phyloP scores from a whole-genome alignment of 2,888 invertebrate genomes.

The Drosophila robusta region DNA sequence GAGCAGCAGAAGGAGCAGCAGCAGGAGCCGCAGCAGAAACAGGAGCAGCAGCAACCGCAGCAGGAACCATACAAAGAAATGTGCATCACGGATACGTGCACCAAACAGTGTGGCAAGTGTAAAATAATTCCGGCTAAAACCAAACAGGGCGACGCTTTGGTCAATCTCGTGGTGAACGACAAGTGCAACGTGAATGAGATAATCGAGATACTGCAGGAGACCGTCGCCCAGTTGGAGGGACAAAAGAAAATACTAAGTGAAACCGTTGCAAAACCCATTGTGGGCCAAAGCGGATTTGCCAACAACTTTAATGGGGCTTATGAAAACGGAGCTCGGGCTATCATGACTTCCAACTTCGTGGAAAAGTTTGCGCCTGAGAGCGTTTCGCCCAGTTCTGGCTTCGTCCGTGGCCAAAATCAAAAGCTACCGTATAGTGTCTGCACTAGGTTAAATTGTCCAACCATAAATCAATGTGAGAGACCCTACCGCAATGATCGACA shows the following conservation, averaged over 20 bases:
- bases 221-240: slow-evolving; percentile 40
- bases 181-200: slow-evolving; percentile 47
- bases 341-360: background rate
- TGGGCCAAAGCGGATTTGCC: background rate
- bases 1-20: too few species aligned
- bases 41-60: too few species aligned
- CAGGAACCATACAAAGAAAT: background rate
- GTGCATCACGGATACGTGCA: background rate
- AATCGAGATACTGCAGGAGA: slow-evolving; percentile 43
- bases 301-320: too few species aligned
- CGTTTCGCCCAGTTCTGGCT: too few species aligned
- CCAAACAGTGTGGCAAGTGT: slow-evolving; percentile 1
- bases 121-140: slow-evolving; percentile 2
- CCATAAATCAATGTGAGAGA: background rate
- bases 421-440: background rate
- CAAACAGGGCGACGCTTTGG: background rate
- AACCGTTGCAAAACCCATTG: background rate
- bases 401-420: background rate
- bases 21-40: too few species aligned
- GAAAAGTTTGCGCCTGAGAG: too few species aligned
- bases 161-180: slow-evolving; percentile 16
- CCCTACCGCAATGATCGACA: too few species aligned
- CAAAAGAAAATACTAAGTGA: slow-evolving; percentile 23
- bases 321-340: background rate
- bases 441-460: background rate